Evolutionary conservation across 1,140 invertebrate genomes (phyloP), one percentile per base, ranked within the genome.

Genomic region (Onthophagus taurus): DNA sequence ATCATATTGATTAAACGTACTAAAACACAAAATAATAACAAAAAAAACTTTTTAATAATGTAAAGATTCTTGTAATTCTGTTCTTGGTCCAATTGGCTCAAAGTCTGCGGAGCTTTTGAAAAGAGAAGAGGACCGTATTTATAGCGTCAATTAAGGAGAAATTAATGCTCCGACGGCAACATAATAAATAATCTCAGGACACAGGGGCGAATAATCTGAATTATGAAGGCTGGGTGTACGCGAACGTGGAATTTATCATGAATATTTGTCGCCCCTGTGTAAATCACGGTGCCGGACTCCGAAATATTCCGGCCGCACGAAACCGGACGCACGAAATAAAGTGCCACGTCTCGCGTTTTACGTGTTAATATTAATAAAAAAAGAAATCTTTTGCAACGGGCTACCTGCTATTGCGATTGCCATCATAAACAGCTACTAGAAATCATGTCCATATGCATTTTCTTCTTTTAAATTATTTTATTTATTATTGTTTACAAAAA

Each of bases 301-400:
- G 16, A 41, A 41, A 41, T 41, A 41, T 41, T 41, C 29, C n/a
- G n/a, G n/a, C n/a, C n/a, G n/a, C n/a, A n/a, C n/a, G n/a, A n/a
- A 41, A 17, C 16, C 23, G 38, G 21, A 41, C 21, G 16, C 13
- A 29, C 12, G 24, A 26, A 41, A 41, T 41, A 41, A 41, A 41
- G 38, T 41, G 24, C 23, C 17, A 21, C 16, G 38, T 41, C 38
- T 8, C 21, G 38, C 29, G 16, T 26, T 41, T 41, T 17, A 41
- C 38, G 38, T 41, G 38, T 41, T 41, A 41, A 26, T 41, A 41
- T 41, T 41, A 41, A 41, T 41, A 41, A 41, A 41, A 29, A 26
- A 21, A 9, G 23, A 17, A 21, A 41, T 11, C 23, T 26, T n/a
- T n/a, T n/a, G n/a, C n/a, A n/a, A 21, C 35, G n/a, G 35, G 23